These are phyloP conservation scores for Idaea aversata DNA, from an alignment of 2,888 invertebrate species.

Conservation along the genomic window DNA sequence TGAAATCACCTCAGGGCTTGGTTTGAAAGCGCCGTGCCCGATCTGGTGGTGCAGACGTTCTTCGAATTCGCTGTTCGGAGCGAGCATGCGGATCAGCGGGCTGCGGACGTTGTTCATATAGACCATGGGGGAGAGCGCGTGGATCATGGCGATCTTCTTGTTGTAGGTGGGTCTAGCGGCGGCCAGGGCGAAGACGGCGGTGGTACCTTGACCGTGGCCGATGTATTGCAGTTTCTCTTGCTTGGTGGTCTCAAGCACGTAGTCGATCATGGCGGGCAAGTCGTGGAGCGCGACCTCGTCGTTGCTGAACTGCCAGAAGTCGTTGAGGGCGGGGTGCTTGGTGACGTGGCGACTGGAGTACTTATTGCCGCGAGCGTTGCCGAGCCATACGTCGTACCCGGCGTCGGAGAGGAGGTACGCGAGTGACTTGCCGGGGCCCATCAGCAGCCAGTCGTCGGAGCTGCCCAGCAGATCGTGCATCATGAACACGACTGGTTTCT, in stretches of 20 bases:
- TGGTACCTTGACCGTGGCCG: constrained; percentile 61
- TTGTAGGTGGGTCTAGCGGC: constrained; percentile 60
- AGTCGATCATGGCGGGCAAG: constrained; percentile 70
- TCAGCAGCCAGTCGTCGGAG: constrained; percentile 84
- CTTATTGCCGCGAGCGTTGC: constrained; percentile 67
- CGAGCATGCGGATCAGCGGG: constrained; percentile 65
- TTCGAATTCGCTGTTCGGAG: constrained; percentile 54
- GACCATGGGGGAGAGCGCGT: constrained; percentile 69
- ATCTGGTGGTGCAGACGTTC: constrained; percentile 43
- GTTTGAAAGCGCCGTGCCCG: constrained; percentile 57
- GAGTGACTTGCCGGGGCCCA: constrained; percentile 79
- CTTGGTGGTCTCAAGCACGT: constrained; percentile 49
- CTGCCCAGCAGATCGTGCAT: constrained; percentile 84
- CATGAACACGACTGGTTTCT: constrained; percentile 72
- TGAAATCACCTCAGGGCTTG: constrained; percentile 47
- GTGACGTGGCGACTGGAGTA: constrained; percentile 61
- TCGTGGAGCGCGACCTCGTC: constrained; percentile 71
- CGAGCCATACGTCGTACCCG: constrained; percentile 72
- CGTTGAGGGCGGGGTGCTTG: constrained; percentile 56
- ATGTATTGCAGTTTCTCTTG: constrained; percentile 63
- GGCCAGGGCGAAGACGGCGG: constrained; percentile 60
- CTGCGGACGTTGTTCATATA: constrained; percentile 67
- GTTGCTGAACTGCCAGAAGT: constrained; percentile 70
- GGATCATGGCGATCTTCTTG: constrained; percentile 62
- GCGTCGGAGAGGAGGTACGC: constrained; percentile 62